phyloP scores from a whole-genome alignment of 2,797 vertebrate species.

The Anas bahamensis region DNA sequence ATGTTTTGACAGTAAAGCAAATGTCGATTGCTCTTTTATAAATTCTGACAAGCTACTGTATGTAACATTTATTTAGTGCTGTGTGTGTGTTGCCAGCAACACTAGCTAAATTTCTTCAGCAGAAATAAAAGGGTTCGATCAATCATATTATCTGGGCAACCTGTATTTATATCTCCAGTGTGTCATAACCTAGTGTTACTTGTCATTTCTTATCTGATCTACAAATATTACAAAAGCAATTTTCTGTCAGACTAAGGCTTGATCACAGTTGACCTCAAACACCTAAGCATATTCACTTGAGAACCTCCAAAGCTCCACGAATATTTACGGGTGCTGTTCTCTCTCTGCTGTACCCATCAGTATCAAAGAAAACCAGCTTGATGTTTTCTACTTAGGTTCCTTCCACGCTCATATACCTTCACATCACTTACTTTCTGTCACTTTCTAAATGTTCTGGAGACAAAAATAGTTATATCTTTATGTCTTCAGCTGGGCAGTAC shows the following conservation, averaged over 20 bases:
- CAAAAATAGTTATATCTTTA: neutral
- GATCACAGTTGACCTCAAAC: constrained; percentile 69
- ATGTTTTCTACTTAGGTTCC: neutral
- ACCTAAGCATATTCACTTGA: constrained; percentile 48
- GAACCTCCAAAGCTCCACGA: constrained; percentile 23
- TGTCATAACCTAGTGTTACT: constrained; percentile 67
- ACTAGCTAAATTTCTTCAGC: constrained; percentile 62
- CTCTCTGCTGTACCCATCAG: neutral
- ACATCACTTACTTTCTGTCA: neutral
- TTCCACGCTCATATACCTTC: neutral
- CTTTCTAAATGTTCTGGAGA: neutral
- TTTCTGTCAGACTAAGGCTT: constrained; percentile 65
- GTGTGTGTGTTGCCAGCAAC: constrained; percentile 50
- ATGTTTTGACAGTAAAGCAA: constrained; percentile 75
- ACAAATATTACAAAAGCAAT: constrained; percentile 72
- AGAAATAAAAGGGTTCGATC: constrained; percentile 37
- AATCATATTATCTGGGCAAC: constrained; percentile 53
- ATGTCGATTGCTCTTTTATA: constrained; percentile 73
- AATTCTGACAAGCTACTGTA: constrained; percentile 69
- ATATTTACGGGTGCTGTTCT: constrained; percentile 4
- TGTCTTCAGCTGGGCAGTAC: neutral
- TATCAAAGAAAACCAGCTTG: neutral
- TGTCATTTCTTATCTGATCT: constrained; percentile 78
- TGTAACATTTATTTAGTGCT: constrained; percentile 64
- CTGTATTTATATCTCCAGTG: constrained; percentile 46